phyloP scores from a whole-genome alignment of 2,113 vertebrate genomes.

The Podilymbus podiceps region DNA sequence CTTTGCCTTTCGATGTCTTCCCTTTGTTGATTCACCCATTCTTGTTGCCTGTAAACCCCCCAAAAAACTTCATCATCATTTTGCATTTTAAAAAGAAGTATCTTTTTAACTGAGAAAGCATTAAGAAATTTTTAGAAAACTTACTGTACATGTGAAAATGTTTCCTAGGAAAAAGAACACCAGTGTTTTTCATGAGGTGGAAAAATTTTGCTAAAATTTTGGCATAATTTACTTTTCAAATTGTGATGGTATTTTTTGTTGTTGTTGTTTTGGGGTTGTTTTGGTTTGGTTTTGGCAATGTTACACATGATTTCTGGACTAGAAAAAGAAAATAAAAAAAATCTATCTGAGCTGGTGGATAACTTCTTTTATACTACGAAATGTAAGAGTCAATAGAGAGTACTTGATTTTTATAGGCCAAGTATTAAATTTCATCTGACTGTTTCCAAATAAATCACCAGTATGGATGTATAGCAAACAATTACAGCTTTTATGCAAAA shows the following conservation, averaged over 20 bases:
- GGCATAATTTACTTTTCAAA: background rate
- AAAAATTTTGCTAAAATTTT: background rate
- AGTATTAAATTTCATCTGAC: background rate
- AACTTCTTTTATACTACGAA: background rate
- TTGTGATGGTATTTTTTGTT: fast-evolving
- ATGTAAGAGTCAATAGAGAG: background rate
- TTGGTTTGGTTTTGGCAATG: background rate
- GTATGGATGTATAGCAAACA: background rate
- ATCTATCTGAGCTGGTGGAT: background rate
- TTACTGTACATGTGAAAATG: background rate
- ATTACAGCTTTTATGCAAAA: background rate
- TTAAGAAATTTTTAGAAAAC: background rate
- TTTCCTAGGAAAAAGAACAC: background rate
- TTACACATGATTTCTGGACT: background rate
- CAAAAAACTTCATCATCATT: constrained; percentile 45
- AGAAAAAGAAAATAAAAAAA: background rate
- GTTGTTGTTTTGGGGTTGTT: background rate
- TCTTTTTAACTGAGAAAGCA: background rate
- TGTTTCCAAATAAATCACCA: background rate
- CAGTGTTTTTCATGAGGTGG: background rate
- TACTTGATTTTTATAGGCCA: background rate
- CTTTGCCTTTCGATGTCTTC: constrained; percentile 99
- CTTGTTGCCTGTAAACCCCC: constrained; percentile 86
- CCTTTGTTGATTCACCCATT: constrained; percentile 98
- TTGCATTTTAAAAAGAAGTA: background rate